phyloP scores from a whole-genome alignment of 2,113 vertebrate species.

The Suricata suricatta region DNA sequence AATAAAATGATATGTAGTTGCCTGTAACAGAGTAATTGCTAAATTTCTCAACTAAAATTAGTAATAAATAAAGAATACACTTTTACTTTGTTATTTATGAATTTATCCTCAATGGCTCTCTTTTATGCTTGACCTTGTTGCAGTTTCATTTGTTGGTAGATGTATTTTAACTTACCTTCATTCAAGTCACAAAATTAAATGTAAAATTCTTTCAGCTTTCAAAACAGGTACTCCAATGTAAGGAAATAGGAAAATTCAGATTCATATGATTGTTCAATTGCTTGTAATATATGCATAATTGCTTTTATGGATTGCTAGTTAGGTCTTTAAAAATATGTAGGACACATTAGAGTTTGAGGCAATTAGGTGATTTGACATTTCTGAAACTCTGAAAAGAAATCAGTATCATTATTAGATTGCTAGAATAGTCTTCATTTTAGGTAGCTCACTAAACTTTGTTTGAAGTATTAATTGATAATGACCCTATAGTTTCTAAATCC shows the following conservation, averaged over 20 bases:
- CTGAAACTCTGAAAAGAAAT: constrained; percentile 14
- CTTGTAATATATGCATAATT: background rate
- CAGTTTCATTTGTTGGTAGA: background rate
- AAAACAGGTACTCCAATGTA: background rate
- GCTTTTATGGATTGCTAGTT: background rate
- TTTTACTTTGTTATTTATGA: constrained; percentile 22
- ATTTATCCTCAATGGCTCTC: background rate
- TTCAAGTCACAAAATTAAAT: constrained; percentile 44
- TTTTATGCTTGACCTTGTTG: constrained; percentile 12
- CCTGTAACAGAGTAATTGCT: background rate
- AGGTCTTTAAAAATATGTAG: background rate
- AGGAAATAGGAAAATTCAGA: background rate
- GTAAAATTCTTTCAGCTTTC: constrained; percentile 19
- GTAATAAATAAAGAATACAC: background rate
- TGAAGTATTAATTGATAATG: constrained; percentile 10
- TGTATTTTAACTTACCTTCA: background rate
- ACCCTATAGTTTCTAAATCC: background rate
- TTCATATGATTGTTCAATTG: constrained; percentile 18
- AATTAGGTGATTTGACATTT: background rate
- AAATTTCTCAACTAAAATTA: background rate
- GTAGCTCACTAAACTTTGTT: background rate
- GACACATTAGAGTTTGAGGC: background rate
- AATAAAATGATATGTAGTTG: background rate
- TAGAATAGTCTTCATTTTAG: background rate
- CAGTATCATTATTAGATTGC: background rate